Evolutionary conservation across 2,113 vertebrate genomes (phyloP).

Genomic region (Lophius piscatorius): DNA sequence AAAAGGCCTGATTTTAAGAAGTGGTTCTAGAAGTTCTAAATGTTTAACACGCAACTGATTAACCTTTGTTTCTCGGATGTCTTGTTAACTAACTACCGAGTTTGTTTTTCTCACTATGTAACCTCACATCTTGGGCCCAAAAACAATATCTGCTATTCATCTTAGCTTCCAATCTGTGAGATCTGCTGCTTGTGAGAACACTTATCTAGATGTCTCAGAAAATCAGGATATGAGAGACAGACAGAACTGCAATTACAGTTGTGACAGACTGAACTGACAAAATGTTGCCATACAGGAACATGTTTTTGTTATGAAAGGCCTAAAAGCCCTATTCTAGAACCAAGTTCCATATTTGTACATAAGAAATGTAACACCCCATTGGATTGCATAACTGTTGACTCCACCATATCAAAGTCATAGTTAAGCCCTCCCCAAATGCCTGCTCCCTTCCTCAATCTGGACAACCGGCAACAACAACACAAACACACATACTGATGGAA

Average conservation of each 20-base stretch:
- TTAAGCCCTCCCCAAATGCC: conserved; percentile 56
- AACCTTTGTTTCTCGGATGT: neutral
- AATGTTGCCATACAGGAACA: conserved; percentile 4
- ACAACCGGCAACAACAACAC: conserved; percentile 64
- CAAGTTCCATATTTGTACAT: conserved; percentile 18
- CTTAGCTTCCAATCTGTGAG: neutral
- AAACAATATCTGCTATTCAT: neutral
- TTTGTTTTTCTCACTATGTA: neutral
- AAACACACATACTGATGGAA: conserved; percentile 59
- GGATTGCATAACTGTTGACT: conserved; percentile 72
- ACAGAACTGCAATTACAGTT: neutral
- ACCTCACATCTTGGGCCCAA: neutral
- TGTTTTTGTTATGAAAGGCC: conserved; percentile 2
- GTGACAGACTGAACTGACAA: neutral
- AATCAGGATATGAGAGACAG: neutral
- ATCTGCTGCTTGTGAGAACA: neutral
- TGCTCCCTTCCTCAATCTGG: conserved; percentile 64
- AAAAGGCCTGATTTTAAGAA: neutral
- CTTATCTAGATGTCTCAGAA: neutral
- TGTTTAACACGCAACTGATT: neutral
- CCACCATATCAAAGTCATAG: conserved; percentile 69
- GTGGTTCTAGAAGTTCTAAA: neutral
- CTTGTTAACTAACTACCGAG: neutral
- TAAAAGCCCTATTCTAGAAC: conserved; percentile 1
- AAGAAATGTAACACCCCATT: conserved; percentile 36